Conservation (phyloP, 1,140 invertebrate genomes). For the Paralvinella palmiformis region DNA sequence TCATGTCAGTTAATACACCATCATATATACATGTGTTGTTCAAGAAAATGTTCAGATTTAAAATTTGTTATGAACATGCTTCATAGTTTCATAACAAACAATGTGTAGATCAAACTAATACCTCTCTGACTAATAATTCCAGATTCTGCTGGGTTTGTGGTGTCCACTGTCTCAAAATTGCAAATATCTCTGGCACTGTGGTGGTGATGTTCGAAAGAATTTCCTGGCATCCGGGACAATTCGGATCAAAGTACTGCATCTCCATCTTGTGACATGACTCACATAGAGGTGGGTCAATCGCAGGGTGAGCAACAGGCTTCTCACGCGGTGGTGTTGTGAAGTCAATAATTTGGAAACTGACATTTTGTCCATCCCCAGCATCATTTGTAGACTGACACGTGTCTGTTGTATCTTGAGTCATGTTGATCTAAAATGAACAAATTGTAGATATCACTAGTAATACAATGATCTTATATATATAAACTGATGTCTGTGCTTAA, state of each 20-base stretch:
- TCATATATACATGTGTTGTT: not conserved
- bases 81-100: slow-evolving; percentile 1
- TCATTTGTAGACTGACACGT: too few relatives aligned
- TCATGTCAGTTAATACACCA: not conserved
- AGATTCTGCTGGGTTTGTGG: slow-evolving; percentile 55
- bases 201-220: slow-evolving; percentile 47
- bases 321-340: not conserved
- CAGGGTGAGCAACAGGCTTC: slow-evolving; percentile 49
- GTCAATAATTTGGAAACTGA: not conserved
- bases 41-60: not conserved
- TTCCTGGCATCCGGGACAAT: slow-evolving; percentile 50
- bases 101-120: slow-evolving; percentile 23
- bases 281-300: slow-evolving; percentile 54
- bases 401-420: too few relatives aligned
- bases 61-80: not conserved
- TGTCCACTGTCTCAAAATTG: slow-evolving; percentile 56
- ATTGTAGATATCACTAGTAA: too few relatives aligned
- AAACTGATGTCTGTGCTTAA: too few relatives aligned
- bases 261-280: slow-evolving; percentile 49
- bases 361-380: not conserved
- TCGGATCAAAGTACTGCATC: slow-evolving; percentile 54
- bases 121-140: slow-evolving; percentile 51
- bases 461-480: too few relatives aligned
- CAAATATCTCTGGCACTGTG: slow-evolving; percentile 53
- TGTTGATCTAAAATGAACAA: too few relatives aligned